phyloP scores from a whole-genome alignment of 2,797 vertebrate genomes.

The Enteromius trimaculatus region DNA sequence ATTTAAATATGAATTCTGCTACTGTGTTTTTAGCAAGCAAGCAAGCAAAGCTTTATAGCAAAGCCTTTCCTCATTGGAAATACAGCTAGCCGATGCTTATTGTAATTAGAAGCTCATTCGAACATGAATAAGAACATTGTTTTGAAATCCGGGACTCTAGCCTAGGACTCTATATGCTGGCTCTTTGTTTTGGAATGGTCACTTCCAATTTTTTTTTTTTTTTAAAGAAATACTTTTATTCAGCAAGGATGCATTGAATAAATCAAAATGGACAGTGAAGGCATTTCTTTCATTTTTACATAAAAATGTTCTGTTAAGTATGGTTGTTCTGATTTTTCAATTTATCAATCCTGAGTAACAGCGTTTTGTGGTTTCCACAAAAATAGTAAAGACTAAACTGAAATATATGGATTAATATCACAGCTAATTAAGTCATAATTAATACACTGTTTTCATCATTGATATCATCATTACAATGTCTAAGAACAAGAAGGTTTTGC shows the following conservation, averaged over 20 bases:
- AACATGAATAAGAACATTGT: constrained; percentile 41
- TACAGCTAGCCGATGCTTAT: neutral
- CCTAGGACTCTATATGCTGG: constrained; percentile 1
- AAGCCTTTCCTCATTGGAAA: constrained; percentile 9
- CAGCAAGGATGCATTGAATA: neutral
- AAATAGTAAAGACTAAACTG: neutral
- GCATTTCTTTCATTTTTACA: neutral
- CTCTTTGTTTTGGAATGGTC: constrained; percentile 3
- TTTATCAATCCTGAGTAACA: neutral
- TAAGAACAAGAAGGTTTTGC: neutral
- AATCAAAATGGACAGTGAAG: neutral
- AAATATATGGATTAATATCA: neutral
- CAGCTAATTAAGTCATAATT: neutral
- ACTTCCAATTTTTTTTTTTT: neutral
- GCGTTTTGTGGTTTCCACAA: neutral
- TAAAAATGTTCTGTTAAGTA: neutral
- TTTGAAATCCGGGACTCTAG: constrained; percentile 6
- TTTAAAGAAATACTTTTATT: neutral
- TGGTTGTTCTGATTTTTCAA: neutral
- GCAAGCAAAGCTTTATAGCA: neutral
- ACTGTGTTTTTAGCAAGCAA: neutral
- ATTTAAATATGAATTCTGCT: neutral
- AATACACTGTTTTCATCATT: neutral
- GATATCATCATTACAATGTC: neutral
- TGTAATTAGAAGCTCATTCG: constrained; percentile 38